A percentile compares a stretch with the other conserved stretches of the same genome.
phyloP scores from a whole-genome alignment of 2,113 vertebrate genomes.

The Triplophysa tibetana region DNA sequence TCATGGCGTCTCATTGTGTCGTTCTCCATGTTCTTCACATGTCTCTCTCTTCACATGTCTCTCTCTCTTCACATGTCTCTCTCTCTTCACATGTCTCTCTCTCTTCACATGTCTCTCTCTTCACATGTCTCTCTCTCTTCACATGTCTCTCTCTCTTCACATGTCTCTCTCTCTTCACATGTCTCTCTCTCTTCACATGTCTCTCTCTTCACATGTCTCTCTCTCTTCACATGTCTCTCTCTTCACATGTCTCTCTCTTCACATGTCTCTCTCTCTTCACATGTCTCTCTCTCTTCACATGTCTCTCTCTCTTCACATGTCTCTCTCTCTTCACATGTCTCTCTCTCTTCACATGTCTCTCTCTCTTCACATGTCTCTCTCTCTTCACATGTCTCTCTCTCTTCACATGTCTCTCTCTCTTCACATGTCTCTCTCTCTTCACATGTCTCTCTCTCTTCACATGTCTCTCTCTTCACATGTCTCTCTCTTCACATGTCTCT shows the following conservation, averaged over 20 bases:
- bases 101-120: constrained; percentile 47
- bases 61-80: constrained; percentile 40
- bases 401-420: constrained; percentile 49
- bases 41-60: constrained; percentile 35
- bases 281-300: neutral
- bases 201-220: too few relatives aligned
- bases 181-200: constrained; percentile 23
- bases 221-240: constrained; percentile 36
- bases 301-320: constrained; percentile 48
- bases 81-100: constrained; percentile 40
- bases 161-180: constrained; percentile 47
- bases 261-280: too few relatives aligned
- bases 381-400: constrained; percentile 36
- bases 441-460: constrained; percentile 49
- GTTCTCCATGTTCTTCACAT: too few relatives aligned
- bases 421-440: constrained; percentile 25
- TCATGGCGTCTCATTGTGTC: too few relatives aligned
- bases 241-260: constrained; percentile 47
- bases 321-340: constrained; percentile 31
- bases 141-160: constrained; percentile 18
- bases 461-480: constrained; percentile 21
- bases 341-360: constrained; percentile 40
- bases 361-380: constrained; percentile 48
- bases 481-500: too few relatives aligned
- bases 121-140: too few relatives aligned